Base-by-base conservation (phyloP, 2,113 vertebrate species). In the Hyperoodon ampullatus region DNA sequence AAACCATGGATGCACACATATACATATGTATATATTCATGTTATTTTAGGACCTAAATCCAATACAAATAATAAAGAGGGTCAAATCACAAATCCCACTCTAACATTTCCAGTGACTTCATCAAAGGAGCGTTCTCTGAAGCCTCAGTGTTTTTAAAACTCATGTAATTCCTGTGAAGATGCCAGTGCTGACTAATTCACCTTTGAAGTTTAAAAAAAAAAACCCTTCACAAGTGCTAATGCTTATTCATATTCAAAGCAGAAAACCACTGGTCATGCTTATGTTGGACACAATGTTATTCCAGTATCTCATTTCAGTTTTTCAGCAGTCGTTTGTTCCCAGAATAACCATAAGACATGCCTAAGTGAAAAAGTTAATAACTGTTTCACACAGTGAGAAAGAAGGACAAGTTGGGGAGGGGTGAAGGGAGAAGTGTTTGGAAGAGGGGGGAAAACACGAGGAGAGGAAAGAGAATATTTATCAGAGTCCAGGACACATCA, bases 161-260 rank as follows among this genome's bases (percentile, higher is more conserved):
- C 68, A 68, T 5, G 47, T 68, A 95, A 80, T 80, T 95, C 80
- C 70, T 74, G 42, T 39, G 24, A 78, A 91, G 58, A 97, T 55
- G 53, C 58, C 92, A 88, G 11, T 2, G 5, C 81, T 72, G 60
- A 80, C 60, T 89, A 94, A 93, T 77, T 71, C 85, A 68, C 83
- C 96, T 88, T 42, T 72, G 60, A 92, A 95, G 94, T 39, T 26
- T 63, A 94, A 83, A 15, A 78, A 39, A 55, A 55, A 78, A 55
- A 66, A 93, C 55, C 9, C 47, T 95, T 94, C 91, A 47, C 77
- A 96, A 95, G 74, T 89, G 50, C 77, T 96, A 68, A 91, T 83
- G 86, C 30, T 94, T 77, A 90, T 47, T 93, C 78, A 97, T 80
- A 87, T 91, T 95, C 95, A 95, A 94, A 89, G 72, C 53, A 87